Percentiles rank a stretch among this genome's conserved stretches.
Evolutionary conservation across 2,797 vertebrate species (phyloP).

Genomic region (Myotis findleyi): DNA sequence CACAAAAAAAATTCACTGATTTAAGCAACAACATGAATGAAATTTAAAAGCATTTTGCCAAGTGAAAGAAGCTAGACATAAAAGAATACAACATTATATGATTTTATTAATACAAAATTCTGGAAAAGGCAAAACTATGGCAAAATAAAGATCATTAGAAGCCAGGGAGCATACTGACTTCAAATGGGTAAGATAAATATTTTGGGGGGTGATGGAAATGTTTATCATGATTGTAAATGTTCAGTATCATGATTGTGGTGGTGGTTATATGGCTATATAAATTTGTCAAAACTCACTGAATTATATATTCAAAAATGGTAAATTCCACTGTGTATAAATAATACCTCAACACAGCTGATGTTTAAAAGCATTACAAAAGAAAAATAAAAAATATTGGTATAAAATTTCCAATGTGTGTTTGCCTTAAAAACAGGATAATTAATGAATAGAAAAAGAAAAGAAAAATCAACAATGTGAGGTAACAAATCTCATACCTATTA

Average conservation of each 20-base stretch:
- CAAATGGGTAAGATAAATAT: neutral
- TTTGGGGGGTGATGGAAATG: neutral
- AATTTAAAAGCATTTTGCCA: slow-evolving; percentile 7
- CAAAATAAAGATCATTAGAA: neutral
- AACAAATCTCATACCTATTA: neutral
- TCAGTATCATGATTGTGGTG: neutral
- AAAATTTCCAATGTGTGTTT: slow-evolving; percentile 27
- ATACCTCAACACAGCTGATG: neutral
- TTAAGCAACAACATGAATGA: neutral
- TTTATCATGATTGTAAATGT: neutral
- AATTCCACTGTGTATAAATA: neutral
- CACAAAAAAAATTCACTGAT: neutral
- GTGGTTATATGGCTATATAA: neutral
- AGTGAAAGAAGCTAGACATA: neutral
- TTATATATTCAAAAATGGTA: neutral
- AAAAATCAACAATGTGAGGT: neutral
- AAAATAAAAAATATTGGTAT: neutral
- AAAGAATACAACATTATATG: neutral
- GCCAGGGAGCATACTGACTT: neutral
- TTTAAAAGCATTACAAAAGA: slow-evolving; percentile 22
- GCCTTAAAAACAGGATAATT: neutral
- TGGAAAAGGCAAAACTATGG: slow-evolving; percentile 13
- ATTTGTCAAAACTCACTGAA: slow-evolving; percentile 4
- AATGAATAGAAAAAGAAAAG: neutral
- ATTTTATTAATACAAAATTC: neutral